Evolutionary conservation across 1,140 invertebrate genomes (phyloP), one percentile per base, ranked within the genome.

Genomic region (Zaprionus nigranus): DNA sequence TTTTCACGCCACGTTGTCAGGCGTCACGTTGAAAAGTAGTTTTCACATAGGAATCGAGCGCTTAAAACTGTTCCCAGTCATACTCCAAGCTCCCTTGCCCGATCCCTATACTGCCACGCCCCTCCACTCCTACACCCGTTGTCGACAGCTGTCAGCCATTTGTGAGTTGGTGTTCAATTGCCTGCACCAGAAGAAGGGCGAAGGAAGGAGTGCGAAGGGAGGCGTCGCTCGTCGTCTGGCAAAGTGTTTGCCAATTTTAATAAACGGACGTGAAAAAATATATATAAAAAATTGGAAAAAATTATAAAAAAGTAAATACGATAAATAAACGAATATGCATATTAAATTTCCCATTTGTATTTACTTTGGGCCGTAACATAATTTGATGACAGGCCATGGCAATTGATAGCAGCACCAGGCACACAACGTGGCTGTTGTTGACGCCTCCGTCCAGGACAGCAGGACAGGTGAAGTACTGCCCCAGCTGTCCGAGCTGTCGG

Each of bases 321-420:
- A 66, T 68, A 66, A 77, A 82, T 71, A 82, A 75, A 49, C n/a
- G 40, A 72, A 56, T 36, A 54, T 76, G 57, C 56, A 58, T 78
- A 88, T 87, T 75, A 64, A 79, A 82, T 86, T 77, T 79, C 61
- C 64, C 69, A 86, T 80, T 87, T 77, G 65, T 73, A 88, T 88
- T 83, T 84, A 79, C 78, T 74, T 78, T 79, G 61, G n/a, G 56
- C 26, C 53, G 51, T 81, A 81, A 90, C 79, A 72, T 76, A 76
- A 88, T 88, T 87, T 72, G 84, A 90, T 75, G 72, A 66, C 69
- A 68, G 69, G 28, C 78, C 57, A 56, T 28, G 74, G 77, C 78
- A 79, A 90, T 88, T 84, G 84, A 88, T 88, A 87, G 56, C 78
- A 60, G 54, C 15, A 22, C 20, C 15, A 11, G 24, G 13, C 24